Conservation (phyloP, 2,888 invertebrate genomes). For the Drosophila austrosaltans region DNA sequence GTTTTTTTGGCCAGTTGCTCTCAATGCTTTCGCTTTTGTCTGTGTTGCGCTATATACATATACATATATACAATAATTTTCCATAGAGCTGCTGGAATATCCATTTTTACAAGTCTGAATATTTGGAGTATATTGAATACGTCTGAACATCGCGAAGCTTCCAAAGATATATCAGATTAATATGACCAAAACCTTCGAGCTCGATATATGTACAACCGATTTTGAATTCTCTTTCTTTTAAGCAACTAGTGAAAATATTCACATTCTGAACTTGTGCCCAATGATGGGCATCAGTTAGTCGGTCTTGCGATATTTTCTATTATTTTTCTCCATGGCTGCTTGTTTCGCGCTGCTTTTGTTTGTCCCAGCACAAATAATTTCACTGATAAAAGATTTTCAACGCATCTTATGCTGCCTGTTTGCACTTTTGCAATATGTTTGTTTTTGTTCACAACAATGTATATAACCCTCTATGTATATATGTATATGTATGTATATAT, state of each 20-base stretch:
- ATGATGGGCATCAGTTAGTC: background rate
- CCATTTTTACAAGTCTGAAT: background rate
- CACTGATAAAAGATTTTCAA: constrained; percentile 78
- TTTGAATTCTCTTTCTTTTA: too few species aligned
- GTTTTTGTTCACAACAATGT: constrained; percentile 46
- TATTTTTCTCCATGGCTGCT: constrained; percentile 25
- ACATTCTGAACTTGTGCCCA: too few species aligned
- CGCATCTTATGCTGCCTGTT: constrained; percentile 75
- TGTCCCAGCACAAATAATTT: constrained; percentile 78
- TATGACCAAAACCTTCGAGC: too few species aligned
- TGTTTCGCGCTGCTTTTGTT: constrained; percentile 36
- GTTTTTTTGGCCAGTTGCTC: constrained; percentile 69
- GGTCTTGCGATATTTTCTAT: background rate
- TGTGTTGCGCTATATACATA: constrained; percentile 7
- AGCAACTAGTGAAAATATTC: too few species aligned
- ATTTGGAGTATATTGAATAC: background rate
- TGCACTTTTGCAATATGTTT: constrained; percentile 76
- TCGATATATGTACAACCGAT: too few species aligned
- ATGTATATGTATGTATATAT: too few species aligned
- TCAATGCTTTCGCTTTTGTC: constrained; percentile 28
- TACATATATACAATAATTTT: constrained; percentile 9
- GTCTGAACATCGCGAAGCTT: too few species aligned
- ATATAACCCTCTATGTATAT: constrained; percentile 27
- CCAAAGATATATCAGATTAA: too few species aligned
- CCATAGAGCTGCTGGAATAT: constrained; percentile 1